These are phyloP conservation scores for Rhopalosiphum maidis DNA, from an alignment of 1,140 invertebrate genomes.

Conservation along the genomic window DNA sequence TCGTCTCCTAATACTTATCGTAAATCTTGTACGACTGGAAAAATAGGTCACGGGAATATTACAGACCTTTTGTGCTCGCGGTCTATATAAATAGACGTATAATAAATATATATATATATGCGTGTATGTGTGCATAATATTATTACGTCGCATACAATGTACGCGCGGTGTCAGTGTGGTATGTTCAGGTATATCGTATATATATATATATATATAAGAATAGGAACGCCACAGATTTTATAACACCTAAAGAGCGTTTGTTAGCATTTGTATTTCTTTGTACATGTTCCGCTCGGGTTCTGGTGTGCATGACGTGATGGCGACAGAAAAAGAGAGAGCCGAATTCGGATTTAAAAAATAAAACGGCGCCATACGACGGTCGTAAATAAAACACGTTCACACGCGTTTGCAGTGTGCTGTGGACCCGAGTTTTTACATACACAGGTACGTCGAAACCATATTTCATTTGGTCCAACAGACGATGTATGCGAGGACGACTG, in stretches of 20 bases:
- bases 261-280: not conserved
- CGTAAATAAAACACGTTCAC: not conserved
- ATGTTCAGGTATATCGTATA: too few species aligned
- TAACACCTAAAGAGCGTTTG: not conserved
- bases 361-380: not conserved
- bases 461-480: too few species aligned
- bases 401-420: not conserved
- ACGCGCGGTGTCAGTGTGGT: too few species aligned
- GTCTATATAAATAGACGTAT: not conserved
- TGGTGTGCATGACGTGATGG: too few species aligned
- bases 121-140: not conserved
- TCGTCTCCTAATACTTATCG: not conserved
- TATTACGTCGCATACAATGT: too few species aligned
- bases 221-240: not conserved
- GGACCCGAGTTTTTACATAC: not conserved
- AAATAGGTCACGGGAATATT: slow-evolving; percentile 34
- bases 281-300: not conserved
- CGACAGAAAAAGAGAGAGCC: not conserved
- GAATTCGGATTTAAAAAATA: not conserved
- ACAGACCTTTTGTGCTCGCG: not conserved
- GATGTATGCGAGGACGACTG: too few species aligned
- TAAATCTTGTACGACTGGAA: not conserved
- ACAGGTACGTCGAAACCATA: too few species aligned
- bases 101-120: too few species aligned
- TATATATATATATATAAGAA: too few species aligned